Conservation (phyloP, 2,888 invertebrate genomes). For the Strigamia maritima region DNA sequence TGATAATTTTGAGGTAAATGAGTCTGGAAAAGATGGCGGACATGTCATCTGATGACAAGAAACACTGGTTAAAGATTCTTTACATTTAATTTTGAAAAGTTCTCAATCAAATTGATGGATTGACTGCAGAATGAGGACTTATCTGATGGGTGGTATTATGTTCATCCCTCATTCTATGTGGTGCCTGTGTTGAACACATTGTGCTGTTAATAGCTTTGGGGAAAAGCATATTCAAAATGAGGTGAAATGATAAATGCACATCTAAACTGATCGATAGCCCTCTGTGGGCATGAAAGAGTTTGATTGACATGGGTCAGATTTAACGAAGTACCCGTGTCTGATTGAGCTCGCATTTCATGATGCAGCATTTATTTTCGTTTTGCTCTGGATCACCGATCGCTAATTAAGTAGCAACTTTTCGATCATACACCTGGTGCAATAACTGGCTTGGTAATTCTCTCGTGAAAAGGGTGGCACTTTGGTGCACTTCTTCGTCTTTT, state of each 20-base stretch:
- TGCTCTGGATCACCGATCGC: not conserved
- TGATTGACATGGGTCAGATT: conserved; percentile 30
- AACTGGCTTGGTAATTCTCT: not conserved
- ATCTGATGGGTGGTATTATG: not conserved
- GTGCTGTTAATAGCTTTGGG: not conserved
- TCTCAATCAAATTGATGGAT: not conserved
- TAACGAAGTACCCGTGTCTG: not conserved
- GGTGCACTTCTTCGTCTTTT: not conserved
- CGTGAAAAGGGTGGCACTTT: not conserved
- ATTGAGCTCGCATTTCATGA: not conserved
- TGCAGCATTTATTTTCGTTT: not conserved
- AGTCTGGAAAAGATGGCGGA: too few relatives aligned
- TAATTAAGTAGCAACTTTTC: conserved; percentile 9
- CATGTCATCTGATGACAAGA: too few relatives aligned
- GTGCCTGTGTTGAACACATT: not conserved
- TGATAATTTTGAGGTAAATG: too few relatives aligned
- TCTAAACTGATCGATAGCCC: not conserved
- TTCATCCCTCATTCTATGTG: not conserved
- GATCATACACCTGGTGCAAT: not conserved
- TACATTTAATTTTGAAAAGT: not conserved
- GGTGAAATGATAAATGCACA: conserved; percentile 21
- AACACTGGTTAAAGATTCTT: too few relatives aligned
- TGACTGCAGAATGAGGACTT: too few relatives aligned
- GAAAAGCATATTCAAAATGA: not conserved
- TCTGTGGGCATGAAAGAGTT: conserved; percentile 20